These are phyloP conservation scores for Euwallacea fornicatus DNA, from an alignment of 1,140 invertebrate genomes.

Conservation along the genomic window DNA sequence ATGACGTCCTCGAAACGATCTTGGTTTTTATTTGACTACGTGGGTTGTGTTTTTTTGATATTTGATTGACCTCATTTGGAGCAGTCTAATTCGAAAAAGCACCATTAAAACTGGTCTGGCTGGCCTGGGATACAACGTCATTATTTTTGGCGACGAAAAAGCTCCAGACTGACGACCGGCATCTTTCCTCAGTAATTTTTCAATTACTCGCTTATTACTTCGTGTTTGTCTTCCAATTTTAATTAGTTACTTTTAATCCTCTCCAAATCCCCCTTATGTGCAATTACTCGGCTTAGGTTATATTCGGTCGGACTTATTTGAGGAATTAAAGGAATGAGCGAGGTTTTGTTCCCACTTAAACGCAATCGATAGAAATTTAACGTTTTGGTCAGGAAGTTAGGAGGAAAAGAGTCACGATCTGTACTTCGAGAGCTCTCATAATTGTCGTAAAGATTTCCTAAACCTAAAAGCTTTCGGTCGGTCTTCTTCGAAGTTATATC, in stretches of 20 bases:
- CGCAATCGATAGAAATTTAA: no score
- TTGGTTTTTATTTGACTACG: not conserved
- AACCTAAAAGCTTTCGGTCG: no score
- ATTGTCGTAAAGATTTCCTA: no score
- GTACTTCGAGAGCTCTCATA: no score
- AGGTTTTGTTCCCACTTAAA: no score
- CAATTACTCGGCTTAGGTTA: conserved; percentile 1
- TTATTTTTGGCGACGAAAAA: conserved; percentile 28
- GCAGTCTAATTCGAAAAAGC: not conserved
- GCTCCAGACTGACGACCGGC: conserved; percentile 18
- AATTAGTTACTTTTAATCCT: conserved; percentile 31
- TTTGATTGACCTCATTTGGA: no score
- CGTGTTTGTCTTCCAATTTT: conserved; percentile 36
- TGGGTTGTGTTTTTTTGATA: not conserved
- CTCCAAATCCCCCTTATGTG: conserved; percentile 14
- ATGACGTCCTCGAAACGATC: not conserved
- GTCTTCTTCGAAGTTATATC: no score
- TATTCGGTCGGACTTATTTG: conserved; percentile 8
- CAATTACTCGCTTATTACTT: conserved; percentile 33
- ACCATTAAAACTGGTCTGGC: conserved; percentile 8
- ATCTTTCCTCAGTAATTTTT: conserved; percentile 31
- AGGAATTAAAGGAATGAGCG: not conserved
- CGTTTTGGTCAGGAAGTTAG: no score
- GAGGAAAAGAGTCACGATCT: no score
- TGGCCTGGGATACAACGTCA: conserved; percentile 8